phyloP scores from a whole-genome alignment of 92 coral and sea anemone genomes.

The Meandrina meandrites region DNA sequence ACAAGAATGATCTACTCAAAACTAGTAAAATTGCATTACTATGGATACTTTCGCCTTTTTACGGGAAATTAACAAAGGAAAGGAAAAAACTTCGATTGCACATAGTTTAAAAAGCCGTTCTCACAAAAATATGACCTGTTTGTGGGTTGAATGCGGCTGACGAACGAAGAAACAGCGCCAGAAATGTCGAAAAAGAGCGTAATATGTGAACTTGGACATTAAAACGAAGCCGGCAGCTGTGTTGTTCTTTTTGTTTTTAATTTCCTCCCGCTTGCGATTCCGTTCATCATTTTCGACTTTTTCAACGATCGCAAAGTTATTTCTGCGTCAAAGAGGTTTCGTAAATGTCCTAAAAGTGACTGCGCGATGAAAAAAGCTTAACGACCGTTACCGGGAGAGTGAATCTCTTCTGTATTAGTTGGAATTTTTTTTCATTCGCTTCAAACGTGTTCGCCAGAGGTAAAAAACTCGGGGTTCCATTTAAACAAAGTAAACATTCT shows the following conservation, averaged over 20 bases:
- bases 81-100: background rate
- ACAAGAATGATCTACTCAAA: conserved; percentile 39
- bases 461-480: conserved; percentile 62
- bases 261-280: conserved; percentile 67
- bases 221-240: conserved; percentile 77
- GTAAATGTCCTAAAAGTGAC: background rate
- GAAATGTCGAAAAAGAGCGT: conserved; percentile 48
- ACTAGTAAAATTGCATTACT: conserved; percentile 60
- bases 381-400: background rate
- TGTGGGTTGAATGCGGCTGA: background rate
- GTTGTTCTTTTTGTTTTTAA: conserved; percentile 80
- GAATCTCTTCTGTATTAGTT: background rate
- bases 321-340: background rate
- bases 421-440: conserved; percentile 18
- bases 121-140: background rate
- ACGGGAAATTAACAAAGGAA: background rate
- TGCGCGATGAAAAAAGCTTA: background rate
- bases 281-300: conserved; percentile 45
- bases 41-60: conserved; percentile 41
- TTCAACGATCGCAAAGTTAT: conserved; percentile 10
- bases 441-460: conserved; percentile 39
- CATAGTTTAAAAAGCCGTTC: background rate
- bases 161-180: conserved; percentile 6
- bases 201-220: conserved; percentile 44
- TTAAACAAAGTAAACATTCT: conserved; percentile 74